Base-by-base conservation (phyloP, 2,888 invertebrate genomes). In the Diadegma fenestrale region DNA sequence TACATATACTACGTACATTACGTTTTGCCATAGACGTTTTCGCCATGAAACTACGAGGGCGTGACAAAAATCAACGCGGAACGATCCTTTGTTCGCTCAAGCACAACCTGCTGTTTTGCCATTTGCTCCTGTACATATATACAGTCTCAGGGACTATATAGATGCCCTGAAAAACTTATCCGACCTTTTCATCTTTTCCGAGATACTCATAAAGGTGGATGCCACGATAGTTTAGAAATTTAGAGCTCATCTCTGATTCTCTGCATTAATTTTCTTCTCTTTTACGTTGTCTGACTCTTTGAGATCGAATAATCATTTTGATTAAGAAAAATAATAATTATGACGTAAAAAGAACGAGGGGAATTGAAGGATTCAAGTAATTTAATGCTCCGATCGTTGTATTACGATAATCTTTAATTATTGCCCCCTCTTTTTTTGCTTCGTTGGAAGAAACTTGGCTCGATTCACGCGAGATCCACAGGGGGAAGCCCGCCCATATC, bases 1-100 rank as follows among this genome's bases (percentile, higher is more conserved):
- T 79, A 45, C 43, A 68, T 71, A 80, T 66, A 37, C 37, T 37
- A 37, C 37, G 37, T 64, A 66, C 51, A 85, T 79, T 73, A 79
- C 69, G 80, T 77, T 73, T 68, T 75, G 71, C 73, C 68, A 61
- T 83, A 77, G 30, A 73, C 61, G 41, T 68, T 77, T 86, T 88
- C 82, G 76, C 80, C 83, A 76, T 78, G 86, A 87, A 87, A 22
- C 84, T 82, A 84, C 84, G 77, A 80, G 83, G 84, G 88, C 82
- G 85, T 76, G 86, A 88, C 80, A 88, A 88, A 88, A 89, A 88
- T 86, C 85, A 79, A 88, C 64, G 87, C 87, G 76, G 78, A 83
- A 85, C 82, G 84, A 87, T 85, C 87, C 82, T 88, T 89, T 89
- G 88, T 88, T 87, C 87, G 85, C 81, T 86, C 81, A 72, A 64